A percentile compares a stretch with the other conserved stretches of the same genome.
phyloP scores from a whole-genome alignment of 2,888 invertebrate genomes.

The Agonopterix heracliana region DNA sequence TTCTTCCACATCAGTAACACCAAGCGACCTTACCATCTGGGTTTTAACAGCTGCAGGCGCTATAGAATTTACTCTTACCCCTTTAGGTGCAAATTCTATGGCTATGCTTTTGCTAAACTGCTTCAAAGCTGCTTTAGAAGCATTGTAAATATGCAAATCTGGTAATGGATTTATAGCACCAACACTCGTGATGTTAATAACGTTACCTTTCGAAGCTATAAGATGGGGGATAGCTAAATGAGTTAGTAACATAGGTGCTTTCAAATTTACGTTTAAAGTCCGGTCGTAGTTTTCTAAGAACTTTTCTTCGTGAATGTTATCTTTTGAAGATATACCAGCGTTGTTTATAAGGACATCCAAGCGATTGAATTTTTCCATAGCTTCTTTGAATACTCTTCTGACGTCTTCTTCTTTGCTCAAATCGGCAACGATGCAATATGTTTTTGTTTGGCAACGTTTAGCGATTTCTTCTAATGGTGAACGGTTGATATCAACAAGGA shows the following conservation, averaged over 20 bases:
- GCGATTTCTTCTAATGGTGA: not conserved
- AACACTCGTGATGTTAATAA: conserved; percentile 15
- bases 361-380: not conserved
- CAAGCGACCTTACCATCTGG: conserved; percentile 5
- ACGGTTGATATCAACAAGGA: not conserved
- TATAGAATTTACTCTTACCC: conserved; percentile 79
- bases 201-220: conserved; percentile 8
- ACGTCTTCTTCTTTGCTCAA: not conserved
- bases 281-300: conserved; percentile 7
- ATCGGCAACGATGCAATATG: not conserved
- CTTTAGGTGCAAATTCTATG: conserved; percentile 73
- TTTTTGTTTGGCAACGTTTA: not conserved
- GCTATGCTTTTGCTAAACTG: conserved; percentile 82
- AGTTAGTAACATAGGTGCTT: conserved; percentile 8
- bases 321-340: conserved; percentile 7
- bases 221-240: conserved; percentile 9
- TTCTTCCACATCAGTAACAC: conserved; percentile 1
- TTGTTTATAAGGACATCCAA: conserved; percentile 13
- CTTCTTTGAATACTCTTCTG: not conserved
- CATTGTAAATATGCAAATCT: conserved; percentile 58
- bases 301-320: conserved; percentile 1
- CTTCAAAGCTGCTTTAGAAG: conserved; percentile 84
- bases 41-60: conserved; percentile 80
- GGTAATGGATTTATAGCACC: conserved; percentile 1
- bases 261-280: conserved; percentile 9